These are phyloP conservation scores for Linyphia triangularis DNA, from an alignment of 2,888 invertebrate genomes.

Conservation along the genomic window DNA sequence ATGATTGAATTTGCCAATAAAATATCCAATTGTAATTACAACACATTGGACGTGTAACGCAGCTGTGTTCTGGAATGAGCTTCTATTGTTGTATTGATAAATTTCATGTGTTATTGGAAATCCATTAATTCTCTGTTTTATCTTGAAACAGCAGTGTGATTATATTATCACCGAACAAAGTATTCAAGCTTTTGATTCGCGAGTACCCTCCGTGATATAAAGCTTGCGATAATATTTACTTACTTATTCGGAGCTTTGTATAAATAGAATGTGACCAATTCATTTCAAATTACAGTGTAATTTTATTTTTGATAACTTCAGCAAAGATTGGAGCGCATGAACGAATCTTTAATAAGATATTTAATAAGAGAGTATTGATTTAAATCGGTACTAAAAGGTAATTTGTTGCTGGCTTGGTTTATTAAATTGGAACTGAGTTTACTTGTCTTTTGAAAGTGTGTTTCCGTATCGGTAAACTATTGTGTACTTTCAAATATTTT, in stretches of 20 bases:
- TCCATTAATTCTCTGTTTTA: conserved; percentile 55
- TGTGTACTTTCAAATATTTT: no score
- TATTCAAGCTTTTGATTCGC: conserved; percentile 43
- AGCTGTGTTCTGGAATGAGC: conserved; percentile 31
- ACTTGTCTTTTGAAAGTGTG: background rate
- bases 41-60: conserved; percentile 6
- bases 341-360: conserved; percentile 29
- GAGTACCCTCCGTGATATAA: conserved; percentile 34
- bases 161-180: conserved; percentile 33
- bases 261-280: conserved; percentile 8
- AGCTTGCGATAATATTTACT: background rate
- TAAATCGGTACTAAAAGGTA: background rate
- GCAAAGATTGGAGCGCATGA: conserved; percentile 21
- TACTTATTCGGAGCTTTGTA: background rate
- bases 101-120: conserved; percentile 68
- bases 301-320: background rate
- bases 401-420: conserved; percentile 1
- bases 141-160: conserved; percentile 34
- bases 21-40: conserved; percentile 67
- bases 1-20: conserved; percentile 64
- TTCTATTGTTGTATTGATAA: conserved; percentile 62
- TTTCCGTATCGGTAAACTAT: no score
- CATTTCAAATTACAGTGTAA: background rate
- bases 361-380: conserved; percentile 31
- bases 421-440: background rate